Percentiles rank a stretch among this genome's conserved stretches.
phyloP scores from a whole-genome alignment of 2,888 invertebrate genomes.

The Drosophila koepferae region DNA sequence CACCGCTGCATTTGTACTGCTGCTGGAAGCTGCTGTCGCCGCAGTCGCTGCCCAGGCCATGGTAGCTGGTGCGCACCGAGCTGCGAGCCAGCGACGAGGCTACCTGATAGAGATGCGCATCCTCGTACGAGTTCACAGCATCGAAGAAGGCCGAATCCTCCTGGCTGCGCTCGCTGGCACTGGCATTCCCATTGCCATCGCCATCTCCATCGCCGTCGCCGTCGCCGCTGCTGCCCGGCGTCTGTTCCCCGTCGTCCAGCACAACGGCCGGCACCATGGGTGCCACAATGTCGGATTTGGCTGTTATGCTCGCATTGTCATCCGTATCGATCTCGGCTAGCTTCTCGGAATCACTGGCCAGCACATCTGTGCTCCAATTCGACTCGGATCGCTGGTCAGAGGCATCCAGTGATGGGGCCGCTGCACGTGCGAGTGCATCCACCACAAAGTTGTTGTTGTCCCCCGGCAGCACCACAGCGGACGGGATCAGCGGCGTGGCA shows the following conservation, averaged over 20 bases:
- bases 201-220: slow-evolving; percentile 56
- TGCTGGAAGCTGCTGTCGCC: slow-evolving; percentile 84
- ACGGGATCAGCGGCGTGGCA: slow-evolving; percentile 85
- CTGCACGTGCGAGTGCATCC: slow-evolving; percentile 79
- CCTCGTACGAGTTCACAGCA: slow-evolving; percentile 81
- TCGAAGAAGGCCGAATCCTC: slow-evolving; percentile 84
- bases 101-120: slow-evolving; percentile 74
- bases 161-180: slow-evolving; percentile 81
- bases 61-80: slow-evolving; percentile 84
- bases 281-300: slow-evolving; percentile 90
- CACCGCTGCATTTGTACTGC: slow-evolving; percentile 83
- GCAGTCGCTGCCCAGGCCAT: slow-evolving; percentile 80
- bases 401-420: slow-evolving; percentile 87
- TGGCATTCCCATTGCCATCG: slow-evolving; percentile 64
- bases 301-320: slow-evolving; percentile 89
- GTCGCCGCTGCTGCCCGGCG: slow-evolving; percentile 79
- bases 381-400: slow-evolving; percentile 97
- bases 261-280: slow-evolving; percentile 43
- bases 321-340: slow-evolving; percentile 92
- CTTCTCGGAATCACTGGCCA: slow-evolving; percentile 96
- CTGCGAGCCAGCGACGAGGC: slow-evolving; percentile 84
- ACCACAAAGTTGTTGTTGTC: slow-evolving; percentile 84
- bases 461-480: slow-evolving; percentile 85
- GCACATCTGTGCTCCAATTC: slow-evolving; percentile 98
- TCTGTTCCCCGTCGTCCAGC: slow-evolving; percentile 72